Evolutionary conservation across 2,888 invertebrate genomes (phyloP).

Genomic region (Ectemnius cavifrons): DNA sequence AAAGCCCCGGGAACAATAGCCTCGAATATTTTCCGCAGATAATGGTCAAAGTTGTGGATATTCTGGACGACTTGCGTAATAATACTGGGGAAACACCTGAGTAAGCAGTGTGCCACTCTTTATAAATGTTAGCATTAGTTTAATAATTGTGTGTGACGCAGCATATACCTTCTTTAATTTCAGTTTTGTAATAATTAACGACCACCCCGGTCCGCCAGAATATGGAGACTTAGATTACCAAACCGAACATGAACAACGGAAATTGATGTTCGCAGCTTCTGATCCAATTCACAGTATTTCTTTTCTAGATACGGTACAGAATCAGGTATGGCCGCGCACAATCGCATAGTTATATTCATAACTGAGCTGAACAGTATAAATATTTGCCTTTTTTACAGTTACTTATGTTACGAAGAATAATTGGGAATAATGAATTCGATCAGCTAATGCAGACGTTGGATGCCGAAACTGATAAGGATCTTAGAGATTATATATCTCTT

Average conservation of each 20-base stretch:
- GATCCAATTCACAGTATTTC: constrained; percentile 91
- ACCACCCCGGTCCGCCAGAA: constrained; percentile 75
- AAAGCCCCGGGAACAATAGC: constrained; percentile 81
- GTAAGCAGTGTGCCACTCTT: constrained; percentile 76
- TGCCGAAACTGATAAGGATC: constrained; percentile 85
- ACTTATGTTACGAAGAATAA: constrained; percentile 84
- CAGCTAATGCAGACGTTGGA: constrained; percentile 87
- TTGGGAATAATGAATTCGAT: constrained; percentile 88
- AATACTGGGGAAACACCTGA: constrained; percentile 81
- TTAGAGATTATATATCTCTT: constrained; percentile 82
- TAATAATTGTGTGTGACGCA: not conserved
- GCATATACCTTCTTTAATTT: constrained; percentile 40
- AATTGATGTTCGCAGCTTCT: constrained; percentile 83
- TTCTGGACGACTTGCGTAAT: constrained; percentile 89
- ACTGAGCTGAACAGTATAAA: constrained; percentile 11
- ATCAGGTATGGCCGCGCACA: constrained; percentile 80
- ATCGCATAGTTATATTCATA: too few species aligned
- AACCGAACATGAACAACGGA: constrained; percentile 87
- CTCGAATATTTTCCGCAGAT: constrained; percentile 86
- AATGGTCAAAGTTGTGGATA: constrained; percentile 86
- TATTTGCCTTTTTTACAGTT: constrained; percentile 79
- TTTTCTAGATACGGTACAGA: constrained; percentile 85
- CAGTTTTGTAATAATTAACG: constrained; percentile 78
- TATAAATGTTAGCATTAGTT: not conserved
- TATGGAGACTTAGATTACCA: constrained; percentile 81